Evolutionary conservation across 2,888 invertebrate species (phyloP).

Genomic region (Drosophila acutilabella): DNA sequence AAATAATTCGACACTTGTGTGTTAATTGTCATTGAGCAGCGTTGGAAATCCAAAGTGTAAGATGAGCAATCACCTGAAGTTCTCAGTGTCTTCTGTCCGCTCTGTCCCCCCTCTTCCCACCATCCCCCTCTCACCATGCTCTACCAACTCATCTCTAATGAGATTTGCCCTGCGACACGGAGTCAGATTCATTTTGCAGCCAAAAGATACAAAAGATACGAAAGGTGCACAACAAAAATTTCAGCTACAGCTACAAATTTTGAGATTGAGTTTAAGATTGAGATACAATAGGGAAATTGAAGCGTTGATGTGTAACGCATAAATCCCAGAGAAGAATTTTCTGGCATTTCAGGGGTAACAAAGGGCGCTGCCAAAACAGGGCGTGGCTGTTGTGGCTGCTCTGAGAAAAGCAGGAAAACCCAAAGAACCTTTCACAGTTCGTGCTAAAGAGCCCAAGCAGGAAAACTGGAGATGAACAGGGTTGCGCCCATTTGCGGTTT

Average conservation of each 20-base stretch:
- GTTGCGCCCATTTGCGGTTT: constrained; percentile 49
- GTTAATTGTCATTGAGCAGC: constrained; percentile 76
- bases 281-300: constrained; percentile 40
- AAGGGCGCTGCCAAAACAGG: constrained; percentile 37
- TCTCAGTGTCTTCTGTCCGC: not conserved
- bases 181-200: constrained; percentile 45
- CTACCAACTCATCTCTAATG: constrained; percentile 62
- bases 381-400: constrained; percentile 69
- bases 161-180: constrained; percentile 60
- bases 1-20: constrained; percentile 79
- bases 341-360: constrained; percentile 30
- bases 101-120: no score
- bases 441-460: constrained; percentile 63
- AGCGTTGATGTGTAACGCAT: constrained; percentile 81
- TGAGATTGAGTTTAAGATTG: not conserved
- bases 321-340: constrained; percentile 68
- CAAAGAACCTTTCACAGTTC: constrained; percentile 19
- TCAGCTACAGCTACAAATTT: no score
- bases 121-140: no score
- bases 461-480: not conserved
- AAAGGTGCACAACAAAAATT: constrained; percentile 15
- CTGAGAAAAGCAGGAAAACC: constrained; percentile 23
- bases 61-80: constrained; percentile 46
- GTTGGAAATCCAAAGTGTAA: constrained; percentile 53
- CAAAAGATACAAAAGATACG: constrained; percentile 22